Conservation (phyloP, 2,113 vertebrate species). For the Hipposideros armiger region DNA sequence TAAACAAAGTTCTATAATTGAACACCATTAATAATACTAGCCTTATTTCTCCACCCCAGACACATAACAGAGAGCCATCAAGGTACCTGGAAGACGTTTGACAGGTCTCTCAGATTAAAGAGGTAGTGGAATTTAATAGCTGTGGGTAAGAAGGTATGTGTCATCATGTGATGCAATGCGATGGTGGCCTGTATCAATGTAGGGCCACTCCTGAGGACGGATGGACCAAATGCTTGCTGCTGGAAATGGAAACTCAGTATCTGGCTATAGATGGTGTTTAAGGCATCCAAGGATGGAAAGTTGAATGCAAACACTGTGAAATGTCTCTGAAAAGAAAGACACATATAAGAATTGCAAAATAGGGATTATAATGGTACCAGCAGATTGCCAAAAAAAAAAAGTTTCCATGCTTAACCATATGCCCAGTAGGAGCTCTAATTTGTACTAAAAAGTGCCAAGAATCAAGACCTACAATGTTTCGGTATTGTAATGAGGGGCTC, state of each 20-base stretch:
- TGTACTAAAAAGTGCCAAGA: neutral
- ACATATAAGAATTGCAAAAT: neutral
- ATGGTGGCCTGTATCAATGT: constrained; percentile 86
- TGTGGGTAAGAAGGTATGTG: constrained; percentile 88
- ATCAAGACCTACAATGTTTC: neutral
- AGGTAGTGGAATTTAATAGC: constrained; percentile 90
- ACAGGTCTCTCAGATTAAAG: constrained; percentile 90
- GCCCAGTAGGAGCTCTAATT: neutral
- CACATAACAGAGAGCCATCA: neutral
- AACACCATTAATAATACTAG: neutral
- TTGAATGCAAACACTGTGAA: constrained; percentile 92
- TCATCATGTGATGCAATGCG: constrained; percentile 87
- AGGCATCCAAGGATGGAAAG: constrained; percentile 87
- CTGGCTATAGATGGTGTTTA: constrained; percentile 89
- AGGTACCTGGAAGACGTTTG: constrained; percentile 90
- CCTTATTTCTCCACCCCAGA: neutral
- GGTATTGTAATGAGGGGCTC: neutral
- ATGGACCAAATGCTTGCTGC: constrained; percentile 82
- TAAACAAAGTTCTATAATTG: neutral
- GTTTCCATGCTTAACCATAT: neutral
- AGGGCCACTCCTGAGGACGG: constrained; percentile 81
- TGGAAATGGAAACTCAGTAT: constrained; percentile 89
- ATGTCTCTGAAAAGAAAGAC: constrained; percentile 87
- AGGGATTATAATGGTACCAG: neutral
- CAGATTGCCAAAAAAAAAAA: neutral